These are phyloP conservation scores for Synaphobranchus kaupii DNA, from an alignment of 2,797 vertebrate genomes.

Conservation along the genomic window DNA sequence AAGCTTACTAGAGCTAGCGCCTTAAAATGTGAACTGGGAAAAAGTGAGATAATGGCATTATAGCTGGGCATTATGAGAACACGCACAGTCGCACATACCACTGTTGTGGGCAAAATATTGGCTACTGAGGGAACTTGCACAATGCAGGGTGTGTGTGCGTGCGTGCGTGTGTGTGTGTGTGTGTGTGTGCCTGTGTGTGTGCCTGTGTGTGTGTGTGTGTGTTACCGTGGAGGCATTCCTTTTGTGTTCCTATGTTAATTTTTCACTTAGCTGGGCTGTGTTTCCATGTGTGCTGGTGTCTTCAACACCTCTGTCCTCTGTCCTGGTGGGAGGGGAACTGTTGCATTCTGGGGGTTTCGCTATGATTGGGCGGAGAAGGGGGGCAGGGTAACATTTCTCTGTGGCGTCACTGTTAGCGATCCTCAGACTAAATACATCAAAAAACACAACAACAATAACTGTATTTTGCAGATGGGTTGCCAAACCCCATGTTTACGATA, in stretches of 20 bases:
- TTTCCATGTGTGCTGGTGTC: too few relatives aligned
- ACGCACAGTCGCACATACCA: conserved; percentile 13
- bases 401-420: conserved; percentile 25
- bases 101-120: neutral
- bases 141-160: neutral
- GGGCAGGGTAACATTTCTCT: neutral
- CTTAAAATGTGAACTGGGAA: conserved; percentile 61
- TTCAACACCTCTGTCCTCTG: neutral
- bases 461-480: neutral
- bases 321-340: neutral
- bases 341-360: neutral
- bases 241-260: neutral
- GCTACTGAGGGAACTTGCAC: neutral
- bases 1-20: conserved; percentile 53
- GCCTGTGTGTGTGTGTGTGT: too few relatives aligned
- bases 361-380: neutral
- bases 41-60: conserved; percentile 67
- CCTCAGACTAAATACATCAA: conserved; percentile 6
- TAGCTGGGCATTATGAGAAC: conserved; percentile 42
- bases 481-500: neutral
- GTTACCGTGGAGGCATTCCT: neutral
- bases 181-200: too few relatives aligned
- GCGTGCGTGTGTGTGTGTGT: neutral
- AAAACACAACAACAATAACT: neutral
- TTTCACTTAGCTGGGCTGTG: neutral